Percentiles rank a stretch among this genome's conserved stretches.
Conservation (phyloP, 2,113 vertebrate genomes). For the Nibea albiflora region DNA sequence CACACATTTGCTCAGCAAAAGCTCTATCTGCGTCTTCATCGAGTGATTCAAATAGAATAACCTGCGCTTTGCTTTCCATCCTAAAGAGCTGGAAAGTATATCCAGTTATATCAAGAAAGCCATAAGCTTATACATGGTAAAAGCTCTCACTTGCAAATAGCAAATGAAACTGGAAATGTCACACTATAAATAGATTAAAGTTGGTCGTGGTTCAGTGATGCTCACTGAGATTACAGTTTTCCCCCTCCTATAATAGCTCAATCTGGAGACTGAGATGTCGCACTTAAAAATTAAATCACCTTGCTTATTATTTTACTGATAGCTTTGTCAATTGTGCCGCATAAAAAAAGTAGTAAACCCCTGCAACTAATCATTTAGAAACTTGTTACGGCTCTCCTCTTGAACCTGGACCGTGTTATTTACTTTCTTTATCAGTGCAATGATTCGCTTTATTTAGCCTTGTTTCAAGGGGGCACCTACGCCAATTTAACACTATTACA, state of each 20-base stretch:
- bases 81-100: conserved; percentile 2
- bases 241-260: neutral
- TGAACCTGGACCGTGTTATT: too few species aligned
- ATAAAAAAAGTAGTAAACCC: neutral
- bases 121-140: conserved; percentile 29
- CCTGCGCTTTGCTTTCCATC: neutral
- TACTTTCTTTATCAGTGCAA: too few species aligned
- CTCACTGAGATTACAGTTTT: conserved; percentile 19
- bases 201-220: conserved; percentile 30
- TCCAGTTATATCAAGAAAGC: conserved; percentile 24
- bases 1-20: conserved; percentile 13
- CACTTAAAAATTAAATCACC: neutral
- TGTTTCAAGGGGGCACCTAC: too few species aligned
- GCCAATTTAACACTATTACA: too few species aligned
- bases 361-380: neutral
- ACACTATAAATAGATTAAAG: conserved; percentile 53
- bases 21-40: neutral
- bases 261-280: neutral
- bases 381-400: too few species aligned
- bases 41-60: neutral
- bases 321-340: neutral
- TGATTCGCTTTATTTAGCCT: neutral
- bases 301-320: neutral
- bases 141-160: conserved; percentile 40
- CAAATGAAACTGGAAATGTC: conserved; percentile 62